Base-by-base conservation (phyloP, 2,113 vertebrate species). In the Perca flavescens region DNA sequence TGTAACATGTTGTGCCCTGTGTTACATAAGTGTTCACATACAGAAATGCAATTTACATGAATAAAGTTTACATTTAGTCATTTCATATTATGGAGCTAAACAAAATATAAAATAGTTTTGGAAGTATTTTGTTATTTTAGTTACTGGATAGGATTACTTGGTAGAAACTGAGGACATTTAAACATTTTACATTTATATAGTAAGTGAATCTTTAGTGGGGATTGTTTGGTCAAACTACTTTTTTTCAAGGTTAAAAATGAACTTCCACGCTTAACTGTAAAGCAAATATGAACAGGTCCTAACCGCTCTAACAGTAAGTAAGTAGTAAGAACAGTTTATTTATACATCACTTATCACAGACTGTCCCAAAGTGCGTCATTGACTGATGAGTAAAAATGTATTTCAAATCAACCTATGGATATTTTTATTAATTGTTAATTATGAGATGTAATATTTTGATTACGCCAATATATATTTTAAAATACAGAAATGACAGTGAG, bases 1-100 rank as follows among this genome's bases (percentile, higher is more conserved):
- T 88, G 78, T 91, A 86, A 81, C 63, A 14, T 57, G 49, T 67
- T 78, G 61, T 78, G 10, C 3, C 10, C 16, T 73, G 25, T 54
- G n/a, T 70, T 6, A 12, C 4, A 28, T 28, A 13, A 43, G 36
- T 81, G n/a, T 89, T 69, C 2, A 47, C 19, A 6, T 69, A n/a
- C 9, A 65, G 17, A 25, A 21, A 47, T 49, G 17, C 0, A 56
- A 8, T 25, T 49, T 25, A 56, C 10, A 69, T 10, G 3, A 56
- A 69, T 54, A 46, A 2, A 25, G 36, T 9, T 17, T 6, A 31
- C 52, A 19, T 52, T 66, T 5, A 54, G 2, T 61, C 12, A 58
- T 69, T 53, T 25, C 0, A 65, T 13, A 22, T 34, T 40, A 61
- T 49, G 1, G 8, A 12, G 53, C 40, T 65, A 2, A 46, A 17